Percentiles rank a stretch among this genome's conserved stretches.
phyloP scores from a whole-genome alignment of 2,113 vertebrate species.

The Elanoides forficatus region DNA sequence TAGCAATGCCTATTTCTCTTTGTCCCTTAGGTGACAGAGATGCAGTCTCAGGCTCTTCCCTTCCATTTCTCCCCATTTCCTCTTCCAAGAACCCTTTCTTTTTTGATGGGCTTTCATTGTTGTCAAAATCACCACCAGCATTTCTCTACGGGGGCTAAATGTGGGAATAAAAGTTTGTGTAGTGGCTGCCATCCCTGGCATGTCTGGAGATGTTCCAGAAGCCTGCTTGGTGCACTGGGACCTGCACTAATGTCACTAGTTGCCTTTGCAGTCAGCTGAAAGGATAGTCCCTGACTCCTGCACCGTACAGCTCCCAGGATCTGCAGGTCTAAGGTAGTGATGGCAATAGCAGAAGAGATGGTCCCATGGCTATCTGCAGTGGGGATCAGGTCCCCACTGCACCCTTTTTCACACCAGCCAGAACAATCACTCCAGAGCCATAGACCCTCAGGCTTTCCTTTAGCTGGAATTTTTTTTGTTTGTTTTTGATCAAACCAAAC shows the following conservation, averaged over 20 bases:
- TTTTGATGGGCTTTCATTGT: not conserved
- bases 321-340: not conserved
- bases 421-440: not conserved
- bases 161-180: not conserved
- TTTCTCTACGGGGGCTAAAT: not conserved
- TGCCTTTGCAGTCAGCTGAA: not conserved
- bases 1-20: not conserved
- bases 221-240: not conserved
- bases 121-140: not conserved
- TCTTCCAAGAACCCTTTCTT: not conserved
- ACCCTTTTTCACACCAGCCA: not conserved
- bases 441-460: not conserved
- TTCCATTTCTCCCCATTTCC: not conserved
- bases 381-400: not conserved
- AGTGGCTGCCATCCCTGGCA: not conserved
- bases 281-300: not conserved
- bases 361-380: not conserved
- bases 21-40: not conserved
- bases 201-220: not conserved
- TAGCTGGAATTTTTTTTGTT: not conserved
- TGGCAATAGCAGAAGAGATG: not conserved
- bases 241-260: not conserved
- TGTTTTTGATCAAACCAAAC: not conserved
- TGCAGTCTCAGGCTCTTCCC: not conserved
- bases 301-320: not conserved